Conservation (phyloP, 1,140 invertebrate species). For the Heliconius congener region DNA sequence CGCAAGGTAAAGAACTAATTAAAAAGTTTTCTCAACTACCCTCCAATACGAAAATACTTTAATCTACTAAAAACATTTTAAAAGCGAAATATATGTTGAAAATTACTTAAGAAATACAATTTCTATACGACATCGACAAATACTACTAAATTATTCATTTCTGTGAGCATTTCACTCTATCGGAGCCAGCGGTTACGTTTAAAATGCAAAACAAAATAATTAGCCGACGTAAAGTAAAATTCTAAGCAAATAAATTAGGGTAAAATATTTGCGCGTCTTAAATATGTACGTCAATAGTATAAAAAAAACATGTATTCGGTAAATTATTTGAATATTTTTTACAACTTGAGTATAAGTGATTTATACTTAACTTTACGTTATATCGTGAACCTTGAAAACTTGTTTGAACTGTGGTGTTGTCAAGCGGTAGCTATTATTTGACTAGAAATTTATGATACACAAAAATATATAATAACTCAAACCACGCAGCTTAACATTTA, state of each 20-base stretch:
- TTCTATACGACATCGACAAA: neutral
- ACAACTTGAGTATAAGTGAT: neutral
- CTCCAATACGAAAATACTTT: neutral
- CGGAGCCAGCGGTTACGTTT: neutral
- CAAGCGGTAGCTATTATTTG: neutral
- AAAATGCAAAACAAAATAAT: neutral
- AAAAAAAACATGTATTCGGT: constrained; percentile 4
- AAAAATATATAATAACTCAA: neutral
- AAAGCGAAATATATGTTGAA: no score
- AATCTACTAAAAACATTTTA: no score
- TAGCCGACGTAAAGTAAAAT: neutral
- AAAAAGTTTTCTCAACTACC: neutral
- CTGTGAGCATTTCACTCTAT: no score
- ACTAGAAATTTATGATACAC: neutral
- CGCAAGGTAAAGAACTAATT: neutral
- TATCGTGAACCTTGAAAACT: constrained; percentile 46
- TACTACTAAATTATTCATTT: neutral
- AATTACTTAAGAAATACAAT: neutral
- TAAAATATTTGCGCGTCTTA: neutral
- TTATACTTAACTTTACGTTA: constrained; percentile 23
- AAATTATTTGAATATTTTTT: neutral
- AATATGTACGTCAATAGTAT: constrained; percentile 1
- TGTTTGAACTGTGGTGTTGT: constrained; percentile 27
- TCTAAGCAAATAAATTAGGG: neutral
- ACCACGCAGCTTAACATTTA: neutral